These are phyloP conservation scores for Mnemiopsis leidyi DNA, from an alignment of 37 sponge, comb jelly and placozoan genomes.

Conservation along the genomic window DNA sequence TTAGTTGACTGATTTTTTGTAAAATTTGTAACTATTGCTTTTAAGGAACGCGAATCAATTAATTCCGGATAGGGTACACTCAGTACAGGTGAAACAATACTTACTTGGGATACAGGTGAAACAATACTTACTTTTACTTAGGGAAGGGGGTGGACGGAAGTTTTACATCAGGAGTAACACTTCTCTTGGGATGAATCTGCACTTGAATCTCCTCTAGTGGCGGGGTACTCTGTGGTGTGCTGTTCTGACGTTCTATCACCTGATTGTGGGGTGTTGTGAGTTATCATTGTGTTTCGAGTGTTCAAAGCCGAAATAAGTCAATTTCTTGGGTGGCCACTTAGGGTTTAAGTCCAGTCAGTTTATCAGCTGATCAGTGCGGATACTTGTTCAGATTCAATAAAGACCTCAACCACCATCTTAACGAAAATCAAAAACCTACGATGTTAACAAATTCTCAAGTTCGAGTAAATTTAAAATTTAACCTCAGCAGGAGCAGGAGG, in stretches of 20 bases:
- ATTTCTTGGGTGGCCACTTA: too few species aligned
- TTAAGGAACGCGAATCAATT: too few species aligned
- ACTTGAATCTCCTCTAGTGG: not conserved
- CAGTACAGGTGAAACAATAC: too few species aligned
- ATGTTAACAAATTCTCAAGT: not conserved
- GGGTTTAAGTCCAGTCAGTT: too few species aligned
- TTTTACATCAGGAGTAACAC: slow-evolving; percentile 23
- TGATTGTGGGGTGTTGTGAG: not conserved
- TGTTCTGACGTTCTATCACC: not conserved
- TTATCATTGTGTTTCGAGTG: too few species aligned
- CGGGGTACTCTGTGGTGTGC: slow-evolving; percentile 17
- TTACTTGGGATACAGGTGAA: too few species aligned
- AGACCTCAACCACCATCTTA: not conserved
- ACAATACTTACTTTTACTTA: not conserved
- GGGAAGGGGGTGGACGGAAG: slow-evolving; percentile 30
- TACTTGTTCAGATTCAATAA: not conserved
- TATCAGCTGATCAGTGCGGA: too few species aligned
- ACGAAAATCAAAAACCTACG: not conserved
- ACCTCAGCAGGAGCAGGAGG: not conserved
- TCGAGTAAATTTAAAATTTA: not conserved
- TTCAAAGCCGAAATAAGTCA: too few species aligned
- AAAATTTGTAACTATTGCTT: too few species aligned
- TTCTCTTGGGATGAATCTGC: slow-evolving; percentile 1
- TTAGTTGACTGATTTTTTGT: too few species aligned
- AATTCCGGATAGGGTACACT: too few species aligned